A percentile compares a stretch with the other conserved stretches of the same genome.
phyloP scores from a whole-genome alignment of 2,888 invertebrate genomes.

The Clepsis dumicolana region DNA sequence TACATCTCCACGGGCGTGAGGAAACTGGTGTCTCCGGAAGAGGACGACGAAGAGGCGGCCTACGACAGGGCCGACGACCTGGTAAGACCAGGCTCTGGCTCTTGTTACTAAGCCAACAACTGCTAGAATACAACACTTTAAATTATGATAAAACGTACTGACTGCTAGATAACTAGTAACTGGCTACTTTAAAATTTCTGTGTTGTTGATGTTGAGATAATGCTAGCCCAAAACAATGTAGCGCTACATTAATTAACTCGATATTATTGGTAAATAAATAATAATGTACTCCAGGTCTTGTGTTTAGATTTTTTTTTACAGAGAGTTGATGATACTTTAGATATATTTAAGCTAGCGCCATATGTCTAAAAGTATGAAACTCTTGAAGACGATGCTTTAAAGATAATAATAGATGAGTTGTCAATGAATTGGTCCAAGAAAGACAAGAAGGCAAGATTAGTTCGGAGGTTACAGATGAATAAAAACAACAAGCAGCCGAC shows the following conservation, averaged over 20 bases:
- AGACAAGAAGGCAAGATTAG: not conserved
- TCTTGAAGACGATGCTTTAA: not conserved
- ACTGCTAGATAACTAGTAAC: conserved; percentile 7
- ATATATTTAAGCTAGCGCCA: not conserved
- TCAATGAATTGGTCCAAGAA: not conserved
- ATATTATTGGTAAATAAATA: no score
- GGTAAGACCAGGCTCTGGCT: conserved; percentile 84
- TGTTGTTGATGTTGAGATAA: not conserved
- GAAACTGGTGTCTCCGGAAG: conserved; percentile 80
- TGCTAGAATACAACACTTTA: no score
- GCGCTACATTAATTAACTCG: not conserved
- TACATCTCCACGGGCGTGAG: conserved; percentile 84
- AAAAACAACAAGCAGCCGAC: not conserved
- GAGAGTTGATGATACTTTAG: not conserved
- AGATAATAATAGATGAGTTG: not conserved
- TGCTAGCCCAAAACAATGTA: not conserved
- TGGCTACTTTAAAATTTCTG: not conserved
- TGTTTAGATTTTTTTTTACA: no score
- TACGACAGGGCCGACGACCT: conserved; percentile 90
- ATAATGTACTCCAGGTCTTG: no score
- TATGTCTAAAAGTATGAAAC: not conserved
- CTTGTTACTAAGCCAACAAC: no score
- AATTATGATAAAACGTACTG: no score
- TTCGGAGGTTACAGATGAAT: not conserved
- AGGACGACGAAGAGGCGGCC: conserved; percentile 86